Percentiles rank a stretch among this genome's conserved stretches.
Conservation (phyloP, 2,113 vertebrate species). For the Neogale vison region DNA sequence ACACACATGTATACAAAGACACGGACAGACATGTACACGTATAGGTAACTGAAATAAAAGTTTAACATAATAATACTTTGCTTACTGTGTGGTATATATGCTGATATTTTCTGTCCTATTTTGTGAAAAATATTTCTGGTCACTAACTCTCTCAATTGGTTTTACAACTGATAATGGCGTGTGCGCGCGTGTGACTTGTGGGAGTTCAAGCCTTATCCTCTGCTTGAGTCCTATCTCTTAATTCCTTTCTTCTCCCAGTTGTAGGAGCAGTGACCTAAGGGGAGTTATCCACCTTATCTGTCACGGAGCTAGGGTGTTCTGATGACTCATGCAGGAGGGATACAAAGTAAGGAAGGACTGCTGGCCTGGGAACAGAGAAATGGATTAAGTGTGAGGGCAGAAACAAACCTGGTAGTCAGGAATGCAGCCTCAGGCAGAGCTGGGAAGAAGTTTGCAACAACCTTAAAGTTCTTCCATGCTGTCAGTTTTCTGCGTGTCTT, state of each 20-base stretch:
- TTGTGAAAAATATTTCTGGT: background rate
- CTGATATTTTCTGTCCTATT: conserved; percentile 13
- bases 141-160: background rate
- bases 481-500: background rate
- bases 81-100: background rate
- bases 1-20: background rate
- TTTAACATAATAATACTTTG: background rate
- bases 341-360: background rate
- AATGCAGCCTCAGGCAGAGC: background rate
- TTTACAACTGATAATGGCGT: background rate
- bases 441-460: background rate
- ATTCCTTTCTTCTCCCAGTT: background rate
- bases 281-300: background rate
- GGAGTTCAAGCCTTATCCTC: background rate
- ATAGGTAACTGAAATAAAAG: background rate
- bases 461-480: background rate
- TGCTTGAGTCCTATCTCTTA: background rate
- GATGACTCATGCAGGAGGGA: background rate
- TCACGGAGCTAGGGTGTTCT: background rate
- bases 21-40: background rate
- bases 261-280: background rate
- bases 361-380: background rate
- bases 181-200: background rate
- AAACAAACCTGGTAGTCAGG: background rate
- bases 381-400: background rate